Evolutionary conservation across 2,888 invertebrate genomes (phyloP).

Genomic region (Campopleginae sp.): DNA sequence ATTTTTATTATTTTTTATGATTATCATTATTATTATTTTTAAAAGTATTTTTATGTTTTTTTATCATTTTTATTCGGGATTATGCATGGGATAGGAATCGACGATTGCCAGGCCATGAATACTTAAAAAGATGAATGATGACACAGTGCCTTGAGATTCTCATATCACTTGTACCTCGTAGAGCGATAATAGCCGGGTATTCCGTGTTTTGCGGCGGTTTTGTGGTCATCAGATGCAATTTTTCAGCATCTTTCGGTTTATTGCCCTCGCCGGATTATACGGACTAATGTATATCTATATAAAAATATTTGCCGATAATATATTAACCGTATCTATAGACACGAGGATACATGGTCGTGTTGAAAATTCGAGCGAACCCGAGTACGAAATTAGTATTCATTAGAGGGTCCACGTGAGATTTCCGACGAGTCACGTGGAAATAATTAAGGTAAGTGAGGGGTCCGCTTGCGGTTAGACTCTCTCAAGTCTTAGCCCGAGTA

Average conservation of each 20-base stretch:
- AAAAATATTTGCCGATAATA: slow-evolving; percentile 21
- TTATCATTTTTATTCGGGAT: neutral
- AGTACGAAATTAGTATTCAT: slow-evolving; percentile 79
- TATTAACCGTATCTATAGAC: slow-evolving; percentile 33
- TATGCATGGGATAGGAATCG: slow-evolving; percentile 13
- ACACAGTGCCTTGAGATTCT: slow-evolving; percentile 30
- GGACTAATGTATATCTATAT: slow-evolving; percentile 18
- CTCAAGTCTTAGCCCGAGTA: slow-evolving; percentile 47
- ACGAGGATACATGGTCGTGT: slow-evolving; percentile 48
- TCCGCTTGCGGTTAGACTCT: slow-evolving; percentile 72
- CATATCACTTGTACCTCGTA: slow-evolving; percentile 41
- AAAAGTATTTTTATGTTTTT: neutral
- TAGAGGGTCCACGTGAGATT: slow-evolving; percentile 78
- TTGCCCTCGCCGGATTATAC: slow-evolving; percentile 34
- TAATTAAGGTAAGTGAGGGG: slow-evolving; percentile 83
- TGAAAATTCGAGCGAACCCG: slow-evolving; percentile 69
- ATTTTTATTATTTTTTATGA: no score
- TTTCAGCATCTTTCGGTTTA: slow-evolving; percentile 39
- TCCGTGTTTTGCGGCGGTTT: slow-evolving; percentile 54
- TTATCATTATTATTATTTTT: no score
- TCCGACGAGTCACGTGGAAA: slow-evolving; percentile 83
- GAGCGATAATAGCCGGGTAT: slow-evolving; percentile 50
- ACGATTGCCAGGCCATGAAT: neutral
- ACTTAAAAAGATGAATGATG: slow-evolving; percentile 25
- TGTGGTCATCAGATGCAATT: slow-evolving; percentile 57